Evolutionary conservation across 2,113 vertebrate species (phyloP), one percentile per base, ranked within the genome.

Genomic region (Perognathus longimembris): DNA sequence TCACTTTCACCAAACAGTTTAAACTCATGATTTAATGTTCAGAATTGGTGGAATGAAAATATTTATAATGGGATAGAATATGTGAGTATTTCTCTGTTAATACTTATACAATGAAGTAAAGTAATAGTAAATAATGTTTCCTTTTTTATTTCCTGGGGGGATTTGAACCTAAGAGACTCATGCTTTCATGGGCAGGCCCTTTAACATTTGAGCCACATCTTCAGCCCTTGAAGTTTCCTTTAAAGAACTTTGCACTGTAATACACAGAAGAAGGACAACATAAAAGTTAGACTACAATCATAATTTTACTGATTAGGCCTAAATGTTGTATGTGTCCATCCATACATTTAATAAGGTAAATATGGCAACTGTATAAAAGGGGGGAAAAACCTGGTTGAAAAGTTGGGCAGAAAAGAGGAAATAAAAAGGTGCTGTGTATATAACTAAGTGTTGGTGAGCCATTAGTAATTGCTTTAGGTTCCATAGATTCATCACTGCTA

Each of bases 11-110:
- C n/a, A n/a, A n/a, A n/a, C n/a, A n/a, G n/a, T n/a, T n/a, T n/a
- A n/a, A n/a, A n/a, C n/a, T n/a, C n/a, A n/a, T 74, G 40, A 89
- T 77, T 64, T 89, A 70, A 76, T 45, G n/a, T 61, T 91, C 32
- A 76, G 32, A 59, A 54, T 94, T 64, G 70, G 28, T 82, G 54
- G 32, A 70, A 1, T 93, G 32, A 89, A 95, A 74, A 18, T 88
- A 42, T 73, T 94, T 24, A 40, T 64, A 38, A 32, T n/a, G 36
- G 15, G 81, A 73, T 73, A 90, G 26, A 77, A 81, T 90, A 28
- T 71, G 50, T 54, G 50, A 54, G 50, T 18, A 54, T 54, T 54
- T 18, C 50, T 54, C 2, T 54, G 50, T 54, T 54, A 17, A 54
- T 54, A 54, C 50, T 54, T 54, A 54, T 15, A 18, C 50, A 54